Base-by-base conservation (phyloP, 2,888 invertebrate species). In the Zele albiditarsus region DNA sequence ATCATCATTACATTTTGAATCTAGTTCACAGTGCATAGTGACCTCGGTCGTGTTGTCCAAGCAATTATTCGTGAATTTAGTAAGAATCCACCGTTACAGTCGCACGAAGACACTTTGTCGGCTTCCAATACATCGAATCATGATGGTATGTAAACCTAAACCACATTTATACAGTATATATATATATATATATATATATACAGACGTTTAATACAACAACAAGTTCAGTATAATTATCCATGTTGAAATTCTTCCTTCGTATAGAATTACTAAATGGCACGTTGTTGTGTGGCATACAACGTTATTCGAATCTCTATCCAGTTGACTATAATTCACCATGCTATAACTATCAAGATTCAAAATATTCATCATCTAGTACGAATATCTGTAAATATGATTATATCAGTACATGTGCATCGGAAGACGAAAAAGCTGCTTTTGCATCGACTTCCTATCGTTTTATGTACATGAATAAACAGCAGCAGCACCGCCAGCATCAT, bases 11-110 rank as follows among this genome's bases (percentile, higher is more conserved):
- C 67, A 53, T 70, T 12, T 42, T 49, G 60, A 74, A 73, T 81
- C 42, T 79, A 94, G 92, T 95, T 93, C 84, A 94, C 95, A 23
- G 90, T 93, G 58, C 95, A 95, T 89, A 95, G 95, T 0, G 96
- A 96, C 89, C 91, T 96, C 79, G 95, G 95, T 0, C 92, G 95
- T 74, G 93, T 96, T 3, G 95, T 95, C 0, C 95, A 95, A 87
- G 95, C 94, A 25, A 94, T 95, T 66, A 94, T 94, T 78, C 90
- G 95, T 72, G 95, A 96, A 88, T 94, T 94, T 82, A 94, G 95
- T 87, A 92, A 93, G 83, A 93, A 90, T 85, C 93, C 92, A 77
- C 93, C 91, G 20, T 23, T 20, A 71, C 91, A 90, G 63, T 83
- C 92, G 75, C 74, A 89, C 73, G 88, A 88, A 72, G 89, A 89